Conservation (phyloP, 2,797 vertebrate genomes). For the Gallinago solitaria region DNA sequence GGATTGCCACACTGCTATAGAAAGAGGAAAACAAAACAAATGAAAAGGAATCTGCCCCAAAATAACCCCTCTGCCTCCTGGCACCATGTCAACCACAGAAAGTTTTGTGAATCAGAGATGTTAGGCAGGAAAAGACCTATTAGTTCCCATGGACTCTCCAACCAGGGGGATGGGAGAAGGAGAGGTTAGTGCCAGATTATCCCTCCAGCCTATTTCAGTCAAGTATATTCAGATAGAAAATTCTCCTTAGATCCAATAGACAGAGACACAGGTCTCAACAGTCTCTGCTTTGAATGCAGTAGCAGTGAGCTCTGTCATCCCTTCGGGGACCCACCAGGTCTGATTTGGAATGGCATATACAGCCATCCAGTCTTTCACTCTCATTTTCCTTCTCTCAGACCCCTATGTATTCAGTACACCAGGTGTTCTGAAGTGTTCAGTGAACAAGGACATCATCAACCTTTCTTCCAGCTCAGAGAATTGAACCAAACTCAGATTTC, state of each 20-base stretch:
- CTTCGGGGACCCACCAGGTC: not conserved
- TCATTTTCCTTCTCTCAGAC: not conserved
- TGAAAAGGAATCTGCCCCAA: conserved; percentile 34
- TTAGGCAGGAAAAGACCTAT: conserved; percentile 36
- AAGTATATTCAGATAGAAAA: not conserved
- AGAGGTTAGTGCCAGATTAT: not conserved
- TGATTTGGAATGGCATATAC: not conserved
- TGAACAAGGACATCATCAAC: not conserved
- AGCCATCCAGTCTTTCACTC: not conserved
- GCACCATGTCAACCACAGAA: not conserved
- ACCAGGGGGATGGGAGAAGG: not conserved
- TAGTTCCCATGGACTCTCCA: not conserved
- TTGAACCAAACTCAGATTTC: not conserved
- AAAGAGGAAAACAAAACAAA: conserved; percentile 57
- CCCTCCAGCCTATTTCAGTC: not conserved
- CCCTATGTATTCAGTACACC: not conserved
- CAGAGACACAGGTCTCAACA: not conserved
- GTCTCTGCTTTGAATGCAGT: not conserved
- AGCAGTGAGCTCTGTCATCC: not conserved
- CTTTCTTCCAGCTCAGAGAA: not conserved
- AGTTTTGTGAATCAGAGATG: conserved; percentile 16
- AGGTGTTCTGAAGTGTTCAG: not conserved
- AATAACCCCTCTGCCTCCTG: conserved; percentile 50
- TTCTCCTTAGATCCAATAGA: not conserved
- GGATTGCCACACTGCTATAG: conserved; percentile 47